A percentile compares a stretch with the other conserved stretches of the same genome.
Conservation (phyloP, 2,888 invertebrate genomes). For the Zygaena filipendulae region DNA sequence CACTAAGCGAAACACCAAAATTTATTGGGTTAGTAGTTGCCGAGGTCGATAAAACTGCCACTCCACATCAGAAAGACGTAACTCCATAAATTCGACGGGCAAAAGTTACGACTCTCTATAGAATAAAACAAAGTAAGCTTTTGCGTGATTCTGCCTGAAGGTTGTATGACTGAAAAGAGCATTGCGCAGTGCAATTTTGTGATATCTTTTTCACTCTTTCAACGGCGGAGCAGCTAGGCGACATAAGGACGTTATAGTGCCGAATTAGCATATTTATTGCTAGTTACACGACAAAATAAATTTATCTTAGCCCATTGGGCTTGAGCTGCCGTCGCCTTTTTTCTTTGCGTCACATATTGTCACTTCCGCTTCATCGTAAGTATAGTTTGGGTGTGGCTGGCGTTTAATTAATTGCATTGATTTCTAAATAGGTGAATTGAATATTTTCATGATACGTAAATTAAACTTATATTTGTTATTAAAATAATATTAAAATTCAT, state of each 20-base stretch:
- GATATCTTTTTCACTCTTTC: conserved; percentile 67
- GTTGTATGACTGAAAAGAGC: conserved; percentile 61
- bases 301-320: conserved; percentile 56
- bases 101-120: conserved; percentile 49
- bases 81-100: conserved; percentile 35
- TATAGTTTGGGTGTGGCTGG: conserved; percentile 24
- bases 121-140: conserved; percentile 50
- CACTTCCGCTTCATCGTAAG: conserved; percentile 25
- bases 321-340: conserved; percentile 37
- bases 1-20: conserved; percentile 67
- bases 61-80: conserved; percentile 44
- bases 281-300: conserved; percentile 60
- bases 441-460: too few species aligned
- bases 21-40: conserved; percentile 69
- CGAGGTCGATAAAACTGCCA: conserved; percentile 64
- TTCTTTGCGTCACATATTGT: conserved; percentile 30
- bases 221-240: conserved; percentile 50
- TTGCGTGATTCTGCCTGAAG: conserved; percentile 37
- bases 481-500: too few species aligned
- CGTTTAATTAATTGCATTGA: too few species aligned
- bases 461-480: not conserved
- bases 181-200: conserved; percentile 66
- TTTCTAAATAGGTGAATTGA: too few species aligned
- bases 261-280: conserved; percentile 67
- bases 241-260: conserved; percentile 66